Base-by-base conservation (phyloP, 2,888 invertebrate species). In the Lasioglossum figueresi region DNA sequence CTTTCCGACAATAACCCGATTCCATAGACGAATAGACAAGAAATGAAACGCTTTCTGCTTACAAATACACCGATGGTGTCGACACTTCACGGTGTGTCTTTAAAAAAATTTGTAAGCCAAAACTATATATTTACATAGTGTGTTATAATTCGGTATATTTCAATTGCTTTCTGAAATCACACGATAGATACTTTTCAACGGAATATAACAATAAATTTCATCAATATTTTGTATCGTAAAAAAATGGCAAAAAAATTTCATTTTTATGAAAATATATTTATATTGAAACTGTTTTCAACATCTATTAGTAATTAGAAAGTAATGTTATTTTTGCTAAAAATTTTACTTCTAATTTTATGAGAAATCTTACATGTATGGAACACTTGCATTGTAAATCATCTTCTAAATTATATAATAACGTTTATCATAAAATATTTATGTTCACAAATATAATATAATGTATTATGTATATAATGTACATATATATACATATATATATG, bases 1-100 rank as follows among this genome's bases (percentile, higher is more conserved):
- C 84, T 80, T 84, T 80, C 74, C 80, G 52, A 80, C 84, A 83
- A 86, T 87, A 88, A 88, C 87, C 88, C 88, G 85, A 83, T 88
- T 88, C 84, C 79, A 80, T 80, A 83, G 82, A 84, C 78, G 84
- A 87, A 85, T 75, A 83, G 76, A 79, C 66, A 81, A 84, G 84
- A 87, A 76, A 82, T 79, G 80, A 82, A 85, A 83, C 77, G 70
- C 79, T 80, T 80, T 73, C 66, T 72, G 68, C 31, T 78, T 79
- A 76, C 63, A 82, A 82, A 73, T 74, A 48, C 72, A 68, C 56
- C 87, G 87, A 86, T 68, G 72, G 86, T 87, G 87, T 83, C 87
- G 87, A 86, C 87, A 73, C 87, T 73, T 73, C 40, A 80, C 74
- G 72, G 52, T 43, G 40, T 27, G 31, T 48, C 70, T 71, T 19